Percentiles rank a stretch among this genome's conserved stretches.
phyloP scores from a whole-genome alignment of 2,113 vertebrate species.

The Philantomba maxwellii region DNA sequence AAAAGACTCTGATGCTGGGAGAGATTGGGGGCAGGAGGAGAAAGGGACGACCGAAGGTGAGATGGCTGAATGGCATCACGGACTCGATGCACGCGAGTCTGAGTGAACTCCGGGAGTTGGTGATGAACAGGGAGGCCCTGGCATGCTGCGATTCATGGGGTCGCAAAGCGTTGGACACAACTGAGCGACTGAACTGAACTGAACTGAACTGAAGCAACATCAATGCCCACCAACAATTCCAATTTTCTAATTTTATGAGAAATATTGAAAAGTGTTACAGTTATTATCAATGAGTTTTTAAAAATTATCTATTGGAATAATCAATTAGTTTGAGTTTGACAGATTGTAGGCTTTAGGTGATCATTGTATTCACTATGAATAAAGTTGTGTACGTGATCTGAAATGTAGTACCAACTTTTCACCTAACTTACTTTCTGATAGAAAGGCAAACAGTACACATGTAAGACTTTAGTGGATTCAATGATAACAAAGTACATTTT shows the following conservation, averaged over 20 bases:
- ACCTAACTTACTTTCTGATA: background rate
- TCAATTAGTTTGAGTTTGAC: background rate
- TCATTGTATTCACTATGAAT: background rate
- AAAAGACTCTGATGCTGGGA: too few relatives aligned
- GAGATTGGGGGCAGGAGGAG: too few relatives aligned
- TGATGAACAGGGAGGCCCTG: too few relatives aligned
- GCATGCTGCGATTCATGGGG: too few relatives aligned
- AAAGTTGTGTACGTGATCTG: background rate
- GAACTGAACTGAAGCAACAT: background rate
- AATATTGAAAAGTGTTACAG: background rate
- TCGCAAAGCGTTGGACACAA: too few relatives aligned
- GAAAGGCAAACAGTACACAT: background rate
- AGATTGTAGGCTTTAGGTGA: background rate
- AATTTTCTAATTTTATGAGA: background rate
- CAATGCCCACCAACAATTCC: background rate
- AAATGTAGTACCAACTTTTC: background rate
- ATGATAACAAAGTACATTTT: background rate
- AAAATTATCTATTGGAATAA: background rate
- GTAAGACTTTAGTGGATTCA: background rate
- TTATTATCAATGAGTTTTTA: background rate
- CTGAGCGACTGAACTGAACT: too few relatives aligned
- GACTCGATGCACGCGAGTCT: too few relatives aligned
- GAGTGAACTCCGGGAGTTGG: too few relatives aligned
- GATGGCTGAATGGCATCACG: too few relatives aligned
- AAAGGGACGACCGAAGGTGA: too few relatives aligned